Percentiles rank a stretch among this genome's conserved stretches.
These are phyloP conservation scores for Streptopelia turtur DNA, from an alignment of 2,797 vertebrate genomes.

Conservation along the genomic window DNA sequence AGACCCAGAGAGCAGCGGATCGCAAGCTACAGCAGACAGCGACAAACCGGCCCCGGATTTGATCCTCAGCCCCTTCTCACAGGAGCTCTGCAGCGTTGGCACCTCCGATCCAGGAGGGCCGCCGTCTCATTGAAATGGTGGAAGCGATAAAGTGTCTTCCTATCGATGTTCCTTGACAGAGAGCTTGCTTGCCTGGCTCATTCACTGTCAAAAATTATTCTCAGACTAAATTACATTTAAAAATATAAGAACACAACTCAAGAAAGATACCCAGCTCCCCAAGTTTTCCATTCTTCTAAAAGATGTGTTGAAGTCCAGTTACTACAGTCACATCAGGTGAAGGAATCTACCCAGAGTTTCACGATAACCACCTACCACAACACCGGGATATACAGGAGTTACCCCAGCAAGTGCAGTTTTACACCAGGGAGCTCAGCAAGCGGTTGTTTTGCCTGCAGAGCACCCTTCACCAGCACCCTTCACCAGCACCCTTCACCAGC, in stretches of 20 bases:
- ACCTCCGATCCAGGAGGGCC: not conserved
- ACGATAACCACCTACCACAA: not conserved
- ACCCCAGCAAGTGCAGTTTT: not conserved
- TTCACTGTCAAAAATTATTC: not conserved
- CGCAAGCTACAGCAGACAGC: not conserved
- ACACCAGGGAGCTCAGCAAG: not conserved
- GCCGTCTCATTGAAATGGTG: no score
- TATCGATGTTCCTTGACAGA: not conserved
- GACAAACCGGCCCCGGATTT: fast-evolving
- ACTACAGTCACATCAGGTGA: not conserved
- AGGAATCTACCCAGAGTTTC: not conserved
- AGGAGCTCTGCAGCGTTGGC: not conserved
- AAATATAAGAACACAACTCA: not conserved
- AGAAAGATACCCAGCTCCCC: not conserved
- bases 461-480: not conserved
- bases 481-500: no score
- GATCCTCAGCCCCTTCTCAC: not conserved
- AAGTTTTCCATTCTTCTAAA: not conserved
- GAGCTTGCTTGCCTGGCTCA: not conserved
- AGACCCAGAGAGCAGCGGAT: fast-evolving
- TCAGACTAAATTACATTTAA: not conserved
- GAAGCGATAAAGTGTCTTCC: not conserved
- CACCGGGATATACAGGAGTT: fast-evolving
- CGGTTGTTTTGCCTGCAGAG: not conserved
- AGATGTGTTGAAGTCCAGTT: not conserved